phyloP scores from a whole-genome alignment of 2,113 vertebrate species.

The Sylvietta virens region DNA sequence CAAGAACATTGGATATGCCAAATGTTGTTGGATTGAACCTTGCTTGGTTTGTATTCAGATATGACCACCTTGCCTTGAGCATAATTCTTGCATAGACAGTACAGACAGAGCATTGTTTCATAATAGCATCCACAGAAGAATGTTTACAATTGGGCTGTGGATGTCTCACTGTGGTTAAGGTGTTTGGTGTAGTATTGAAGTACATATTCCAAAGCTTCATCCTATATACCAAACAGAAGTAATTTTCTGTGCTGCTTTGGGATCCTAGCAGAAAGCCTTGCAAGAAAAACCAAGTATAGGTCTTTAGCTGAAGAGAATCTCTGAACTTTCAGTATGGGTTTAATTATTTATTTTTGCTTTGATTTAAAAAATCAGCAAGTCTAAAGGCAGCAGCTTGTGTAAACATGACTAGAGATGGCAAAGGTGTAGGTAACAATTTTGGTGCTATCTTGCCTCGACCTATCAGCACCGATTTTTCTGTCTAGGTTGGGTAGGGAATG shows the following conservation, averaged over 20 bases:
- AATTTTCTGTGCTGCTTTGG: neutral
- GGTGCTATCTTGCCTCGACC: neutral
- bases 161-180: neutral
- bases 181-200: neutral
- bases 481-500: neutral
- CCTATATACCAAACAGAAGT: neutral
- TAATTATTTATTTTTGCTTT: neutral
- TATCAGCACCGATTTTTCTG: neutral
- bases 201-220: neutral
- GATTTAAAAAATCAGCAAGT: neutral
- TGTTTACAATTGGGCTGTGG: neutral
- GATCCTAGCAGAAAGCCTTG: neutral
- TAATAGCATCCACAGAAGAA: neutral
- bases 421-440: neutral
- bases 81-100: neutral
- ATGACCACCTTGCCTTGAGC: neutral
- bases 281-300: neutral
- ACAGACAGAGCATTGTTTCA: neutral
- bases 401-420: neutral
- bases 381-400: neutral
- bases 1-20: neutral
- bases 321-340: neutral
- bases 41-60: accelerated
- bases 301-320: neutral
- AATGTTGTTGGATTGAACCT: neutral